Evolutionary conservation across 2,888 invertebrate genomes (phyloP), one percentile per base, ranked within the genome.

Genomic region (Amblyteles armatorius): DNA sequence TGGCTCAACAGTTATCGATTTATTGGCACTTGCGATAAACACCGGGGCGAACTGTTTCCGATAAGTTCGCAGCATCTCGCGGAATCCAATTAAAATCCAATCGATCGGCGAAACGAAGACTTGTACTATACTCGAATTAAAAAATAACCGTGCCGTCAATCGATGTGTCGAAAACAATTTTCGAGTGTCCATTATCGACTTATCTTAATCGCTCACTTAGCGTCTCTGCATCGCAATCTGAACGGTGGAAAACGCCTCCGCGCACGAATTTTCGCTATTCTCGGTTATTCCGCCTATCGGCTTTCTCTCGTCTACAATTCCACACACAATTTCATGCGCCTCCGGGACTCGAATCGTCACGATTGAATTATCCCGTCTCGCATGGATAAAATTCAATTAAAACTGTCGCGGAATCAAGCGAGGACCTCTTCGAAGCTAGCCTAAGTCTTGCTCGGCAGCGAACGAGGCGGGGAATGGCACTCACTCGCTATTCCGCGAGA

Each of bases 341-440:
- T 40, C 50, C 79, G 44, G 55, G 80, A 72, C 71, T 78, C 78
- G 67, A 81, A 78, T 63, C 68, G 81, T 81, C 78, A 63, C 76
- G 76, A 85, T 85, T 82, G 82, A 85, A 82, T 85, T 85, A 82
- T 85, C 76, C 57, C 57, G 52, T 71, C 82, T 76, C 65, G 68
- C 63, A 55, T 52, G 69, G 69, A 36, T 82, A 73, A 76, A 85
- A 85, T 82, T 79, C 71, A 85, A 85, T 85, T 85, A 82, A 82
- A 85, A 85, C 82, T 82, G 79, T 85, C 79, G 72, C 79, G 71
- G 67, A 60, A 60, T 79, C 83, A 83, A 83, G 79, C 79, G 72
- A 33, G 3, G 3, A n/a, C 60, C 33, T 44, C 48, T 57, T 40
- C 76, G 55, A 65, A 36, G 50, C 72, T 65, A 11, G 69, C 22